Evolutionary conservation across 2,797 vertebrate genomes (phyloP).

Genomic region (Lagocephalus sceleratus): DNA sequence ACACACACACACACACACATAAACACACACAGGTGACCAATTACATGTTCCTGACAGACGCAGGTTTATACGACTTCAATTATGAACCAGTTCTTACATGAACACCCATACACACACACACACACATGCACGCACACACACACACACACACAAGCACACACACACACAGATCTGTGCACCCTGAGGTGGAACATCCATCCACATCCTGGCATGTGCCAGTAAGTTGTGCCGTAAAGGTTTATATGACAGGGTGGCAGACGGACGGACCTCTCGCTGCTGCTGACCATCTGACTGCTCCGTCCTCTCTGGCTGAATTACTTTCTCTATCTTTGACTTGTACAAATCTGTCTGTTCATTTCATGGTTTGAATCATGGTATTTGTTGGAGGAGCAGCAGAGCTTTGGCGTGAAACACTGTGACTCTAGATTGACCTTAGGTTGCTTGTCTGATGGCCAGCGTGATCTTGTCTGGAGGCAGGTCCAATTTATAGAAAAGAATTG

Average conservation of each 20-base stretch:
- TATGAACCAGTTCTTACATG: constrained; percentile 19
- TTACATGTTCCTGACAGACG: constrained; percentile 41
- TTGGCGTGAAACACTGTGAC: no score
- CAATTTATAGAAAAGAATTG: no score
- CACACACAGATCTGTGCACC: constrained; percentile 24
- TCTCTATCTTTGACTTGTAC: no score
- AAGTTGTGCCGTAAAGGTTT: constrained; percentile 39
- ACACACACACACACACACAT: constrained; percentile 5
- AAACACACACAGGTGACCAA: constrained; percentile 9
- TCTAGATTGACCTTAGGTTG: no score
- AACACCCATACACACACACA: constrained; percentile 2
- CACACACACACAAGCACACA: background rate
- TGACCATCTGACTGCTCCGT: constrained; percentile 34
- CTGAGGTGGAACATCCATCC: constrained; percentile 32
- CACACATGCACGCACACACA: background rate
- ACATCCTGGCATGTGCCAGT: constrained; percentile 42
- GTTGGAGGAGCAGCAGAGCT: no score
- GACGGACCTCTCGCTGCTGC: constrained; percentile 31
- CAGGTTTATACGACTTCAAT: constrained; percentile 30
- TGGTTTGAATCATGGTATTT: no score
- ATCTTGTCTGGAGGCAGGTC: no score
- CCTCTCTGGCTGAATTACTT: no score
- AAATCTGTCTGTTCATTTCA: no score
- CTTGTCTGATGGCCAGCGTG: no score
- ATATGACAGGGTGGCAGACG: constrained; percentile 52